These are phyloP conservation scores for Rhadinocentrus ornatus DNA, from an alignment of 2,797 vertebrate species.

Conservation along the genomic window DNA sequence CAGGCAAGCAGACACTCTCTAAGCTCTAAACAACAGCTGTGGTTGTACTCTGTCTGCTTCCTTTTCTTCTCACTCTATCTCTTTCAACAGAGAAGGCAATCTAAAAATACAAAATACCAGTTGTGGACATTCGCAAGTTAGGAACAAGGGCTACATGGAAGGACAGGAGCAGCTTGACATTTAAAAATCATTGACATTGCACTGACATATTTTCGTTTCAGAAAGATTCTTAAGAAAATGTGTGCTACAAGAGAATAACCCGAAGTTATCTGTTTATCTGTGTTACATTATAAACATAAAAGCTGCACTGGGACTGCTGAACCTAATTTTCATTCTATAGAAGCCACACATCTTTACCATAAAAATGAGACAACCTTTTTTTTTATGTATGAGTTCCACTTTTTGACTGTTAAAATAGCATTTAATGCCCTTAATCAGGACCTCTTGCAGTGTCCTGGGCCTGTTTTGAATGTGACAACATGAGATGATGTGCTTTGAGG, in stretches of 20 bases:
- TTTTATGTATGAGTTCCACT: constrained; percentile 30
- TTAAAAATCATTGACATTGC: constrained; percentile 70
- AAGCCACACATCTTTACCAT: constrained; percentile 37
- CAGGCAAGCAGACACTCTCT: constrained; percentile 60
- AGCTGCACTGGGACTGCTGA: constrained; percentile 34
- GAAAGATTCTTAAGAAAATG: constrained; percentile 9
- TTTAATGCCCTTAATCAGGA: constrained; percentile 75
- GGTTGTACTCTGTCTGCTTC: constrained; percentile 41
- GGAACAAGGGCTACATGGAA: constrained; percentile 48
- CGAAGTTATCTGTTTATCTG: constrained; percentile 38
- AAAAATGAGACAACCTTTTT: constrained; percentile 57
- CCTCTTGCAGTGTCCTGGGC: constrained; percentile 46
- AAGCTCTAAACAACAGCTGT: constrained; percentile 58
- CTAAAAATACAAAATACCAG: constrained; percentile 72
- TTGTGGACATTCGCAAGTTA: constrained; percentile 65
- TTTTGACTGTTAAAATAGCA: constrained; percentile 54
- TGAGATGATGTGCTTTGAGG: constrained; percentile 64
- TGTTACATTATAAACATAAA: constrained; percentile 60
- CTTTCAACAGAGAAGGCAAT: constrained; percentile 69
- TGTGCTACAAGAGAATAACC: constrained; percentile 7
- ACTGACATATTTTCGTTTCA: constrained; percentile 30
- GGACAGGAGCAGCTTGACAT: constrained; percentile 72
- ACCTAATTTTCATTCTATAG: constrained; percentile 38
- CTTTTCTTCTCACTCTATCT: constrained; percentile 56
- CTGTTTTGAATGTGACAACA: constrained; percentile 64